Base-by-base conservation (phyloP, 2,888 invertebrate species). In the Drosophila diplacantha region DNA sequence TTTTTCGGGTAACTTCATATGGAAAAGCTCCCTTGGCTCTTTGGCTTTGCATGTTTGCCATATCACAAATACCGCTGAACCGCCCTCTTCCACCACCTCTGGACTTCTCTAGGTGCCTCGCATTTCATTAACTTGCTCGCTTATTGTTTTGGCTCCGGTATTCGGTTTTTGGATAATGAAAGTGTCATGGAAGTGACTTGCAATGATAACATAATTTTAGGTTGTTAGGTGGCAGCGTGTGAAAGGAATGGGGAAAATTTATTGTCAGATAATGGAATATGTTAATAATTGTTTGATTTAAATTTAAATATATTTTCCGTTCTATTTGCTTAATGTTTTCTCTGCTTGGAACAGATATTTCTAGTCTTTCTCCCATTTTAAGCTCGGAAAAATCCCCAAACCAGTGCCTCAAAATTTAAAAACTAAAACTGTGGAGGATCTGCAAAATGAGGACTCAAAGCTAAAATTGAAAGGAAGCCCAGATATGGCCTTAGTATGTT, bases 201-300 rank as follows among this genome's bases (percentile, higher is more conserved):
- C 81, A 71, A 73, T 77, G 74, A 74, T 78, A 81, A 69, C 68
- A 65, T 75, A 81, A 77, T 77, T 74, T 78, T 75, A 64, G 71
- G 71, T 75, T 32, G 54, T 62, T 69, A n/a, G n/a, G n/a, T n/a
- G 64, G 59, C 51, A 60, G 61, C 35, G 51, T 61, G 61, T n/a
- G 60, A 18, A 11, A 6, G 3, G 16, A 6, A 7, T 4, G 12
- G 16, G 29, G 12, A 3, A 29, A 12, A 18, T 44, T 5, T 5
- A 3, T 14, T 4, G 8, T 7, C 26, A 18, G 14, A 18, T 20
- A 14, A 31, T 8, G 7, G 29, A 29, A 29, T 29, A 18, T 29
- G 14, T 26, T 2, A 14, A 8, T 7, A 43, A 7, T 18, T 18
- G 16, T 29, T 26, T 26, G 7, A 18, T 29, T 43, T 18, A 12